Base-by-base conservation (phyloP, 2,113 vertebrate species). In the Axis porcinus region DNA sequence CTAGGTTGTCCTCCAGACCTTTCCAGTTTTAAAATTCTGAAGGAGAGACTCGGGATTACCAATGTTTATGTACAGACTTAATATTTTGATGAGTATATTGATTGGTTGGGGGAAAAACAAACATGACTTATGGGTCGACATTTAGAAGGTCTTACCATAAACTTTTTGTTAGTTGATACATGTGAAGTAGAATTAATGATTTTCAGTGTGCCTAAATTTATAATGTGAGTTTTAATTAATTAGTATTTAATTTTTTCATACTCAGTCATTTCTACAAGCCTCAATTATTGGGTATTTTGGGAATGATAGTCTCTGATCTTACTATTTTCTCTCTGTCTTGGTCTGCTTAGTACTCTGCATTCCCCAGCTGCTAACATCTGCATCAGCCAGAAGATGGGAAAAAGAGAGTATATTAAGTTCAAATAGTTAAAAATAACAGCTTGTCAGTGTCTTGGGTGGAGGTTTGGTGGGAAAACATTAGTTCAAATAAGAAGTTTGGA, bases 121-220 rank as follows among this genome's bases (percentile, higher is more conserved):
- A 90, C 90, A 90, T 84, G n/a, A 93, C n/a, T 91, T 95, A 79
- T 95, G 67, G 40, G 16, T 92, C n/a, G 82, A 54, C 27, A 55
- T 87, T 92, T 93, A 94, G 74, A 87, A 52, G 58, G 60, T 93
- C 23, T 76, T 62, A 62, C 7, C 36, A 2, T 55, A 74, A 96
- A 36, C 64, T 88, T 47, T 83, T 90, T 96, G 36, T 58, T 47
- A 78, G 3, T 57, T 95, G n/a, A 86, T n/a, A n/a, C 55, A 16
- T 21, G 28, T 78, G 86, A 93, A 62, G 11, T 78, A 17, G 15
- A 86, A 94, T 70, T 28, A 43, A 70, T 93, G 45, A 67, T 83
- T 83, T 8, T 78, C 62, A 74, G 4, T 30, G 16, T 86, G 2
- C 6, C 11, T 88, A 36, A 3, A 30, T 96, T 93, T 93, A 23